These are phyloP conservation scores for Pristionchus mayeri DNA, from an alignment of 2,888 invertebrate genomes.

Conservation along the genomic window DNA sequence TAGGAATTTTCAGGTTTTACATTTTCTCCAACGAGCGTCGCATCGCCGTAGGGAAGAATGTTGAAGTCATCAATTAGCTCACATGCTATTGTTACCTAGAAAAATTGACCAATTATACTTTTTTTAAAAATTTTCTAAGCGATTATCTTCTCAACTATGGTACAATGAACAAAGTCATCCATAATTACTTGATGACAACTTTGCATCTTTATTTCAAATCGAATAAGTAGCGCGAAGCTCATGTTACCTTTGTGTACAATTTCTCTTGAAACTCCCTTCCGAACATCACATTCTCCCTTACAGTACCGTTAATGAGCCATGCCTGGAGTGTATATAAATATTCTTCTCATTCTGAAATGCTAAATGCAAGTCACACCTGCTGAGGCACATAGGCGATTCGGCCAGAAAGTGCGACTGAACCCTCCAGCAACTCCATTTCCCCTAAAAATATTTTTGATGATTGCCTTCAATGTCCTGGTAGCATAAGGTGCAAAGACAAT, in stretches of 20 bases:
- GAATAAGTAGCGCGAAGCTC: too few relatives aligned
- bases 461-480: too few relatives aligned
- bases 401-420: conserved; percentile 76
- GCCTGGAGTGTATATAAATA: conserved; percentile 79
- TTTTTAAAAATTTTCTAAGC: too few relatives aligned
- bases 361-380: conserved; percentile 79
- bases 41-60: conserved; percentile 87
- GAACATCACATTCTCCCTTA: conserved; percentile 93
- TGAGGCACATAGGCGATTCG: conserved; percentile 89
- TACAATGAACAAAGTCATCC: too few relatives aligned
- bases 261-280: conserved; percentile 84
- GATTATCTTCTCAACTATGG: too few relatives aligned
- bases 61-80: conserved; percentile 91
- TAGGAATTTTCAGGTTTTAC: conserved; percentile 49
- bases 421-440: conserved; percentile 81
- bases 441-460: conserved; percentile 53
- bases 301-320: conserved; percentile 96
- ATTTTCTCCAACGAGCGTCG: conserved; percentile 88
- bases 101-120: too few relatives aligned
- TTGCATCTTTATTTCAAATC: too few relatives aligned
- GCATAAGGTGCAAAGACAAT: not conserved
- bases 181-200: too few relatives aligned
- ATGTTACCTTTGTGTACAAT: too few relatives aligned
- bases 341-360: not conserved
- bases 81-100: conserved; percentile 85